Evolutionary conservation across 2,797 vertebrate species (phyloP).

Genomic region (Naso thynnoides): DNA sequence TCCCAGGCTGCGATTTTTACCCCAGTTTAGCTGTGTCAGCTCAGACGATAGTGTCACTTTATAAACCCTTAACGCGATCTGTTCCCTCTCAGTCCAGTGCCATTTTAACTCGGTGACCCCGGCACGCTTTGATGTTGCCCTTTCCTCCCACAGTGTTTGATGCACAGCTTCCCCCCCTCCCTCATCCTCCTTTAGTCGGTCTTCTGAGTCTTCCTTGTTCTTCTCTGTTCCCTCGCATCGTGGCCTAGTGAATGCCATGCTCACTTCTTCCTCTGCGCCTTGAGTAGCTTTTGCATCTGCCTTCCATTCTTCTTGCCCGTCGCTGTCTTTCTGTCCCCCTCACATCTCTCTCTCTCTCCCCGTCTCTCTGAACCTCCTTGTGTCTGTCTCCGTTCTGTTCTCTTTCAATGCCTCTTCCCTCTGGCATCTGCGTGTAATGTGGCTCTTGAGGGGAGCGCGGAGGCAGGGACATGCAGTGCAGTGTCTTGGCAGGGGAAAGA

Average conservation of each 20-base stretch:
- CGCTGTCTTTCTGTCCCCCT: constrained; percentile 7
- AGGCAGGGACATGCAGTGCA: constrained; percentile 71
- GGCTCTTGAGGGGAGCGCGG: constrained; percentile 66
- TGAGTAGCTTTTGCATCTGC: constrained; percentile 17
- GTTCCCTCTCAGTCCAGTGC: constrained; percentile 39
- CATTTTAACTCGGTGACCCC: constrained; percentile 65
- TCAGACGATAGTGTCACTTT: constrained; percentile 24
- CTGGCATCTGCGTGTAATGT: constrained; percentile 72
- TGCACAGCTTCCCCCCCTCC: constrained; percentile 4
- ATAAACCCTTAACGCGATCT: constrained; percentile 45
- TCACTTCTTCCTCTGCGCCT: constrained; percentile 18
- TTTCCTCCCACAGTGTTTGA: constrained; percentile 32
- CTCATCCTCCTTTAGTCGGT: not conserved
- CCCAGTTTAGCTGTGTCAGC: constrained; percentile 35
- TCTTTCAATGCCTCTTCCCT: constrained; percentile 41
- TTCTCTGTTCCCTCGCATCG: constrained; percentile 8
- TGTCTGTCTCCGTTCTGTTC: constrained; percentile 50
- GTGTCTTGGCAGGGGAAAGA: constrained; percentile 72
- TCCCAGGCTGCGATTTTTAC: constrained; percentile 11
- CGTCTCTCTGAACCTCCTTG: constrained; percentile 18
- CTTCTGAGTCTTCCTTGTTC: not conserved
- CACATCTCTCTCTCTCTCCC: constrained; percentile 11
- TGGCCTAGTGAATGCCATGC: constrained; percentile 12
- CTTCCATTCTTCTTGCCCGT: constrained; percentile 1
- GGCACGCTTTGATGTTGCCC: constrained; percentile 70